A percentile compares a stretch with the other conserved stretches of the same genome.
These are phyloP conservation scores for Hemibagrus guttatus DNA, from an alignment of 2,797 vertebrate genomes.

Conservation along the genomic window DNA sequence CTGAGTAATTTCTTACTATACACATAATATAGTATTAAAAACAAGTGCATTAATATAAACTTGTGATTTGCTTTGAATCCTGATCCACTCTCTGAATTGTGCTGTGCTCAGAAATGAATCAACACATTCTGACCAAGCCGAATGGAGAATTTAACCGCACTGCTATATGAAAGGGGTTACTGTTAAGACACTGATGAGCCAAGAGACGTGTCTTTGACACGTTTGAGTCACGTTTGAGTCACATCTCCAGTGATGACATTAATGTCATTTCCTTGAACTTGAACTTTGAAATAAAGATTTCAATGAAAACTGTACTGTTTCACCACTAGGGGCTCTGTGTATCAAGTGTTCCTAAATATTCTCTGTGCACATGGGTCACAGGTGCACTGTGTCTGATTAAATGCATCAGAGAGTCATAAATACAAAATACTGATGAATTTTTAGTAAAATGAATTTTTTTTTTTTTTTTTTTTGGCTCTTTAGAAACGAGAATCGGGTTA, in stretches of 20 bases:
- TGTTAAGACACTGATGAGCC: background rate
- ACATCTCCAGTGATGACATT: background rate
- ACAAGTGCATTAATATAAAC: background rate
- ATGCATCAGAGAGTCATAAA: background rate
- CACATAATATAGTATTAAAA: background rate
- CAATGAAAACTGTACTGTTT: background rate
- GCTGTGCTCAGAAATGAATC: background rate
- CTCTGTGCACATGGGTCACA: background rate
- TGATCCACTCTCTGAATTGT: background rate
- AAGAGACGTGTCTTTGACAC: too few relatives aligned
- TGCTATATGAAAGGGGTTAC: too few relatives aligned
- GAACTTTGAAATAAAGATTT: background rate
- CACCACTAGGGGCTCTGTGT: conserved; percentile 10
- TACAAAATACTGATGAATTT: background rate
- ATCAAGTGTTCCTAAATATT: background rate
- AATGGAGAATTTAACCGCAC: background rate
- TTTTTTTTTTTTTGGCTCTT: background rate
- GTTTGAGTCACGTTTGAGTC: too few relatives aligned
- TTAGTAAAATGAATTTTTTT: background rate
- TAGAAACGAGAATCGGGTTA: background rate
- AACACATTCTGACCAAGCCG: background rate
- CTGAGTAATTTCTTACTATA: background rate
- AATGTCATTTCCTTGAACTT: background rate
- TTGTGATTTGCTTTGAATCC: background rate
- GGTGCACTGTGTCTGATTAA: background rate